A percentile compares a stretch with the other conserved stretches of the same genome.
phyloP scores from a whole-genome alignment of 2,797 vertebrate genomes.

The Siniperca obscura region DNA sequence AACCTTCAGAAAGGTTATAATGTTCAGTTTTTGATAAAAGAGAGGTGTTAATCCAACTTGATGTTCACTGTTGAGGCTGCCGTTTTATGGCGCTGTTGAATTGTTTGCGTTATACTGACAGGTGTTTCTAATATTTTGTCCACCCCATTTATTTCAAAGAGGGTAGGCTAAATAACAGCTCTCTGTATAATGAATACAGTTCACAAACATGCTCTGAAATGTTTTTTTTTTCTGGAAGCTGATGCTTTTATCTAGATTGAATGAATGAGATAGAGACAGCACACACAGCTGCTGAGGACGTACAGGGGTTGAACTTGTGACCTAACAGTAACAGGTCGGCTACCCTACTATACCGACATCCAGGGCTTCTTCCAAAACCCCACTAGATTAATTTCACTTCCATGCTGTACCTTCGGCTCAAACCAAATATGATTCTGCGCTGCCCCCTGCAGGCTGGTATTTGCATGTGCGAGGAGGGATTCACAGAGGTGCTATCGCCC shows the following conservation, averaged over 20 bases:
- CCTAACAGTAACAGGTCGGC: neutral
- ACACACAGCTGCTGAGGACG: neutral
- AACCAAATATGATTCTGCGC: constrained; percentile 36
- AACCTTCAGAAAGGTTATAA: neutral
- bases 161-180: neutral
- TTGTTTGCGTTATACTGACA: neutral
- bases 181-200: constrained; percentile 4
- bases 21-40: neutral
- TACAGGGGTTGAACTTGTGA: neutral
- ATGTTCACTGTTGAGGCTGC: neutral
- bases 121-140: constrained; percentile 15
- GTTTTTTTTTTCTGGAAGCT: constrained; percentile 18
- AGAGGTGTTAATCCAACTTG: neutral
- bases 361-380: neutral
- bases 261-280: constrained; percentile 1
- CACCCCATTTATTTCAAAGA: neutral
- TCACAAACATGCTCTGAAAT: constrained; percentile 1
- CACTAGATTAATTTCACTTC: neutral
- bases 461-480: constrained; percentile 95
- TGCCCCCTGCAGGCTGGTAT: constrained; percentile 87
- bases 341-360: neutral
- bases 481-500: constrained; percentile 93
- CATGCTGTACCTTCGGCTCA: neutral
- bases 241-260: constrained; percentile 43
- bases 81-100: constrained; percentile 4